Percentiles rank a stretch among this genome's conserved stretches.
Conservation (phyloP, 2,888 invertebrate species). For the Napeogenes inachia region DNA sequence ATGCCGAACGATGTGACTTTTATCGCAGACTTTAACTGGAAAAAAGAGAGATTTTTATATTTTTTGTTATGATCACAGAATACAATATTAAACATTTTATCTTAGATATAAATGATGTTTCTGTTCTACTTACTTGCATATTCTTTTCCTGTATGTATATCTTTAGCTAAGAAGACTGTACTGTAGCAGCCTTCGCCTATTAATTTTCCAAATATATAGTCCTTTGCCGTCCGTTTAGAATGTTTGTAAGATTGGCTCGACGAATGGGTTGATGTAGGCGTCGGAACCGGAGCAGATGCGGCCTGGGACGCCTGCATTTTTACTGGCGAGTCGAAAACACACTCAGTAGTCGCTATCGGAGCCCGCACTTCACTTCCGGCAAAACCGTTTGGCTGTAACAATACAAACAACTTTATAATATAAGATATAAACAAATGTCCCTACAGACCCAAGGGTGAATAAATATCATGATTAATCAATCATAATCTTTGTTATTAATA, state of each 20-base stretch:
- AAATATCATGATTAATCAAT: no score
- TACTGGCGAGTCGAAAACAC: slow-evolving; percentile 68
- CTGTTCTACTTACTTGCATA: slow-evolving; percentile 90
- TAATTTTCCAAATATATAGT: slow-evolving; percentile 96
- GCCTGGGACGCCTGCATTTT: slow-evolving; percentile 73
- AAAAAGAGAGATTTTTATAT: slow-evolving; percentile 38
- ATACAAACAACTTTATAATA: slow-evolving; percentile 24
- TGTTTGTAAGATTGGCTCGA: slow-evolving; percentile 62
- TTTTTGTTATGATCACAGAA: no score
- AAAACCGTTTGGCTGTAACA: slow-evolving; percentile 66
- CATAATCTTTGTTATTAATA: neutral
- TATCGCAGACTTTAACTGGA: slow-evolving; percentile 98
- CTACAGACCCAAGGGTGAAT: no score
- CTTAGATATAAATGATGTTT: neutral
- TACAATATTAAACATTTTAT: no score
- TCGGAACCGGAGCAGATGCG: slow-evolving; percentile 59
- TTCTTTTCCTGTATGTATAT: slow-evolving; percentile 91
- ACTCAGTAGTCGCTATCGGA: slow-evolving; percentile 76
- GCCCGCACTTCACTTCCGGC: slow-evolving; percentile 65
- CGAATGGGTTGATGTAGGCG: slow-evolving; percentile 62
- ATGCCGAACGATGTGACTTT: slow-evolving; percentile 93
- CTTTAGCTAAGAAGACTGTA: slow-evolving; percentile 95
- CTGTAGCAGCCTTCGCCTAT: slow-evolving; percentile 99
- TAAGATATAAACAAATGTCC: no score
- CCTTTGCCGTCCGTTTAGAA: slow-evolving; percentile 86